Evolutionary conservation across 2,113 vertebrate species (phyloP).

Genomic region (Nothocercus julius): DNA sequence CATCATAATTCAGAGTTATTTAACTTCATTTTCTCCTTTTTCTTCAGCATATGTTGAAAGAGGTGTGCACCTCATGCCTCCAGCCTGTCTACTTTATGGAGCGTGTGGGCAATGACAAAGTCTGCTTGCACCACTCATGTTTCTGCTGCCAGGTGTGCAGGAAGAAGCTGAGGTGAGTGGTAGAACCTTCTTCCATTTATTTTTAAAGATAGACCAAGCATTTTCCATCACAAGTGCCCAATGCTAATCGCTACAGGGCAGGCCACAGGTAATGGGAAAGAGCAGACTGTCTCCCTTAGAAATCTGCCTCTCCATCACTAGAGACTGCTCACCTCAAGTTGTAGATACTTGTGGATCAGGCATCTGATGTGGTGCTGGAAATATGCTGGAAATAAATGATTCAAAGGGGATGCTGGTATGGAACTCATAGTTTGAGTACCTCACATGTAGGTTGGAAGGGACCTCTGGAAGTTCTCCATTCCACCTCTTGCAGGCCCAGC

Average conservation of each 20-base stretch:
- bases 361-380: background rate
- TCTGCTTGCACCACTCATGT: slow-evolving; percentile 81
- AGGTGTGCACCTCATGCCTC: slow-evolving; percentile 80
- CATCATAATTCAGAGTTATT: background rate
- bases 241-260: background rate
- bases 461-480: background rate
- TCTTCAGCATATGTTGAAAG: slow-evolving; percentile 63
- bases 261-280: background rate
- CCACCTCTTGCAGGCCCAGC: background rate
- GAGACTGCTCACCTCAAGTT: background rate
- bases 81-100: slow-evolving; percentile 83
- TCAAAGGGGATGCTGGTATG: background rate
- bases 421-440: background rate
- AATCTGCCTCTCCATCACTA: background rate
- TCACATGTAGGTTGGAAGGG: background rate
- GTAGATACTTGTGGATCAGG: background rate
- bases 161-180: slow-evolving; percentile 85
- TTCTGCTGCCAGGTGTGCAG: slow-evolving; percentile 86
- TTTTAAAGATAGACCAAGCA: background rate
- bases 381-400: background rate
- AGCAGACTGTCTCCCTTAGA: background rate
- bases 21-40: slow-evolving; percentile 24
- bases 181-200: background rate
- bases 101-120: slow-evolving; percentile 74
- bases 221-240: background rate